phyloP scores from a whole-genome alignment of 2,113 vertebrate genomes.

The Myrmophylax atrothorax region DNA sequence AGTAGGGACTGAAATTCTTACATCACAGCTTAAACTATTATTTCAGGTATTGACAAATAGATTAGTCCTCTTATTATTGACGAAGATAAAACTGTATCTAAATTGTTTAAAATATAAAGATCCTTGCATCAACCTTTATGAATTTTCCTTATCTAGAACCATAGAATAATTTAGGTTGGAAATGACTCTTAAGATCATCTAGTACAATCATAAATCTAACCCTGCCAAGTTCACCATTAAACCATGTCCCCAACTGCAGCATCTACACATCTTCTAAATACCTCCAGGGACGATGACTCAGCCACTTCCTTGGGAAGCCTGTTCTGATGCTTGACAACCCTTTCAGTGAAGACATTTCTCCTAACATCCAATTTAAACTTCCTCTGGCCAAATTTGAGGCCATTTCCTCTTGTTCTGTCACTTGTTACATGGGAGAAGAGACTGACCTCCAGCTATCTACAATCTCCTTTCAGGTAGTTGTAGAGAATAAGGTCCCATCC shows the following conservation, averaged over 20 bases:
- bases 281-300: background rate
- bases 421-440: background rate
- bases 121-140: background rate
- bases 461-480: background rate
- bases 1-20: background rate
- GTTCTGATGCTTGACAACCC: background rate
- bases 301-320: background rate
- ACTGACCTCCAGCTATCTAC: rapidly evolving
- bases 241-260: too few relatives aligned
- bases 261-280: background rate
- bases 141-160: background rate
- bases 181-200: background rate
- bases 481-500: background rate
- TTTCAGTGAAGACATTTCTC: background rate
- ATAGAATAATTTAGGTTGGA: background rate
- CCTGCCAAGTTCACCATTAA: background rate
- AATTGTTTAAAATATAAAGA: background rate
- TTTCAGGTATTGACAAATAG: background rate
- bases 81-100: background rate
- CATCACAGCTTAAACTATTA: background rate
- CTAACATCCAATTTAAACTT: background rate
- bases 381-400: background rate
- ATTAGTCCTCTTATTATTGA: background rate
- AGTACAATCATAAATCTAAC: background rate
- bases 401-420: background rate